Evolutionary conservation across 64 coral and sea anemone species (phyloP), one percentile per base, ranked within the genome.

Genomic region (Dendrophyllia cribrosa): DNA sequence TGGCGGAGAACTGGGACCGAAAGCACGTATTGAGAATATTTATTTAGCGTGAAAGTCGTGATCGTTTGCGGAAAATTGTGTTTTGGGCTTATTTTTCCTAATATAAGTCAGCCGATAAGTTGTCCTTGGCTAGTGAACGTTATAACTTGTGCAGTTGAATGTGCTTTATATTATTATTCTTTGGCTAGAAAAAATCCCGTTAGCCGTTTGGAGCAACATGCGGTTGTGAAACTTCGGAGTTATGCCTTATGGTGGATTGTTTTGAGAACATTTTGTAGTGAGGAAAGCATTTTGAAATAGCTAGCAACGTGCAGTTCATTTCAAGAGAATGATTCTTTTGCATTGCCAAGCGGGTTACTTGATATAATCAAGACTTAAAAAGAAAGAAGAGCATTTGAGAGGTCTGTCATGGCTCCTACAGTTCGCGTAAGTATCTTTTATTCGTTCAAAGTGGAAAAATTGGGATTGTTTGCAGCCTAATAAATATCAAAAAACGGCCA

Each of bases 381-480:
- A 45, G 7, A 67, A 84, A 21, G 61, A 75, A 51, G 14, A 75
- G 72, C 17, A 20, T 17, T n/a, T 43, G 26, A 49, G 17, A 83
- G 15, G 20, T 68, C 20, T 45, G 64, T 23, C 44, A 84, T 84
- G 80, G 61, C 43, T 84, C 80, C 80, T 23, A 84, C 80, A 14
- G 4, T n/a, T 13, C 59, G 60, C 17, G 80, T 84, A 51, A 84
- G 80, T 84, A 84, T 56, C 12, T 56, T 56, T 12, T 56, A 7
- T 56, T 6, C 2, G 53, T 7, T 7, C 7, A 12, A 6, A 56
- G 12, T 9, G 1, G 3, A 56, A 56, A 9, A 56, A 6, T 56
- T 9, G 7, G 53, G 1, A 12, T 56, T 56, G 34, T 34, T 34
- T 34, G 34, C 34, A 34, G 34, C 34, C 34, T 34, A 34, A 34